These are phyloP conservation scores for Xerus inauris DNA, from an alignment of 2,113 vertebrate species.

Conservation along the genomic window DNA sequence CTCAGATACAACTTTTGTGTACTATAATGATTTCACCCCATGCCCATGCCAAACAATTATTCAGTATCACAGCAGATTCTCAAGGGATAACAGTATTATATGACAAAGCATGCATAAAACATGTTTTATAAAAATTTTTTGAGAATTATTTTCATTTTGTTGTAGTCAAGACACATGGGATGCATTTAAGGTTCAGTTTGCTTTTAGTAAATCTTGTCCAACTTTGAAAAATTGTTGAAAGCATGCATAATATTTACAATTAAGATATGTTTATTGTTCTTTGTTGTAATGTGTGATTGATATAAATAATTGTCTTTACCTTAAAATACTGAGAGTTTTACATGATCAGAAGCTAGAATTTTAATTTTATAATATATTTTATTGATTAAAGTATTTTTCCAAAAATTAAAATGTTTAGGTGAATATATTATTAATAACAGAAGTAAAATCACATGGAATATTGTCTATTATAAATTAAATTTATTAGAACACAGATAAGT, in stretches of 20 bases:
- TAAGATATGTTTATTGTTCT: constrained; percentile 75
- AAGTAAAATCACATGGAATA: neutral
- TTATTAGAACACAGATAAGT: neutral
- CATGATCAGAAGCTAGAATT: neutral
- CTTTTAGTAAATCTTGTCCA: constrained; percentile 72
- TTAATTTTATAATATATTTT: constrained; percentile 38
- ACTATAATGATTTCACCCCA: constrained; percentile 72
- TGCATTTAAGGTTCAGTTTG: constrained; percentile 77
- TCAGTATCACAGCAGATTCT: constrained; percentile 73
- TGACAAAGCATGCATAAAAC: constrained; percentile 61
- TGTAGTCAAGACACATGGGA: constrained; percentile 81
- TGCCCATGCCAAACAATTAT: constrained; percentile 53
- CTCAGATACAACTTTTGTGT: constrained; percentile 65
- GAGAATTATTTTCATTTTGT: constrained; percentile 61
- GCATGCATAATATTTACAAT: constrained; percentile 76
- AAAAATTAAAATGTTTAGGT: neutral
- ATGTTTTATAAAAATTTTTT: constrained; percentile 14
- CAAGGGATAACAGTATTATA: constrained; percentile 60
- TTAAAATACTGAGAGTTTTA: neutral
- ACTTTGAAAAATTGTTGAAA: constrained; percentile 80
- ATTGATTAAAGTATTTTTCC: constrained; percentile 11
- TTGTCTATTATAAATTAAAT: neutral
- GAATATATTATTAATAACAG: neutral
- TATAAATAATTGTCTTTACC: constrained; percentile 58
- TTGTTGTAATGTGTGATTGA: constrained; percentile 36